Percentiles rank a stretch among this genome's conserved stretches.
Evolutionary conservation across 2,888 invertebrate species (phyloP).

Genomic region (Priocnemis perturbator): DNA sequence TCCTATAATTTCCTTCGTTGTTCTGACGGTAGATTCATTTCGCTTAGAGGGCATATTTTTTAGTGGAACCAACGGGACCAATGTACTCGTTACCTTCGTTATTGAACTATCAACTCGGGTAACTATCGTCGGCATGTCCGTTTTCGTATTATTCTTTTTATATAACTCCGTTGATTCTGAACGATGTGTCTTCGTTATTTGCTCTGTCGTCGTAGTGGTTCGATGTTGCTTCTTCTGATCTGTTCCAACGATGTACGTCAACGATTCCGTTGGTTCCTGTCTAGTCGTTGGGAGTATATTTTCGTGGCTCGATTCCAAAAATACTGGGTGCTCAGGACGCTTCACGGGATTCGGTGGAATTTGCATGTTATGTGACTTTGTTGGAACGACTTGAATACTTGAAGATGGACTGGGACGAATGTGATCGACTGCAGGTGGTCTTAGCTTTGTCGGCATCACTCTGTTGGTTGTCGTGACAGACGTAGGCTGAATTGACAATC

Average conservation of each 20-base stretch:
- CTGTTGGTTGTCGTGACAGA: slow-evolving; percentile 60
- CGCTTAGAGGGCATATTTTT: slow-evolving; percentile 24
- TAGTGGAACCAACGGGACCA: slow-evolving; percentile 14
- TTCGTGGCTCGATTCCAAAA: slow-evolving; percentile 66
- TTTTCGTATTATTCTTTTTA: neutral
- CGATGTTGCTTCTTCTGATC: slow-evolving; percentile 26
- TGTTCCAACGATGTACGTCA: slow-evolving; percentile 43
- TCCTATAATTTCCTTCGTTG: slow-evolving; percentile 54
- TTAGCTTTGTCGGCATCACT: slow-evolving; percentile 59
- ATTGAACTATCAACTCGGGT: slow-evolving; percentile 55
- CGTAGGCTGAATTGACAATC: slow-evolving; percentile 64
- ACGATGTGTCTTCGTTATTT: slow-evolving; percentile 29
- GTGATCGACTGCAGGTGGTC: slow-evolving; percentile 53
- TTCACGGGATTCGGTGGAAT: slow-evolving; percentile 55
- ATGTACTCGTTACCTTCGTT: slow-evolving; percentile 51
- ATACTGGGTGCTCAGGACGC: slow-evolving; percentile 57
- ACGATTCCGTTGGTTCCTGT: slow-evolving; percentile 65
- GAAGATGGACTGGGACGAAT: slow-evolving; percentile 52
- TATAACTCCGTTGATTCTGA: slow-evolving; percentile 33
- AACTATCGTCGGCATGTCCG: slow-evolving; percentile 43
- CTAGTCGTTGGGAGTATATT: slow-evolving; percentile 49
- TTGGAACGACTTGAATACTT: slow-evolving; percentile 43
- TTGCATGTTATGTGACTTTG: slow-evolving; percentile 38
- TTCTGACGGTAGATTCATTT: slow-evolving; percentile 36
- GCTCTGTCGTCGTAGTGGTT: slow-evolving; percentile 18